phyloP scores from a whole-genome alignment of 23 tunicate genomes.

The Trididemnum nubilum region DNA sequence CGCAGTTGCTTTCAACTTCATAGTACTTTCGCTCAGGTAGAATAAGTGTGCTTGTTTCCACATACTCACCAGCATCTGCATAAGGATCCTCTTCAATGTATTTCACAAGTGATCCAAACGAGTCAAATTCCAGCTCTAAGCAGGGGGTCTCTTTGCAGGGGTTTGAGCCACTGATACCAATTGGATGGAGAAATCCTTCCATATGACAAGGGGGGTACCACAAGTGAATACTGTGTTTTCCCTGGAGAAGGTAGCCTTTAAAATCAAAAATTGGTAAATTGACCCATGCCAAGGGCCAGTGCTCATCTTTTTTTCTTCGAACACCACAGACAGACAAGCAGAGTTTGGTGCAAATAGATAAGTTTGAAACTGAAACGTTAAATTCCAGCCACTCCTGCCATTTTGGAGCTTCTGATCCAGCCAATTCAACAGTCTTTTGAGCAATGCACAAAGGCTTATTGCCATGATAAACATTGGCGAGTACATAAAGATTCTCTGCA shows the following conservation, averaged over 20 bases:
- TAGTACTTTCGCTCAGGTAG: no score
- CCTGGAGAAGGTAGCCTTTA: conserved; percentile 56
- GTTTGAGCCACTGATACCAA: conserved; percentile 78
- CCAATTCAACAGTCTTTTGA: conserved; percentile 63
- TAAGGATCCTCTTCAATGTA: conserved; percentile 27
- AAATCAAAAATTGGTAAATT: conserved; percentile 66
- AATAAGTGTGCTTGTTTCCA: neutral
- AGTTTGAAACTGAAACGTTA: conserved; percentile 44
- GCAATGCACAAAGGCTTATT: conserved; percentile 45
- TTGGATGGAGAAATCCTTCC: conserved; percentile 66
- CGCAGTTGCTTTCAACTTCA: neutral
- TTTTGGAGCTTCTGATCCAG: conserved; percentile 60
- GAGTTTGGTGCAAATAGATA: conserved; percentile 61
- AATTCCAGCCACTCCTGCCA: conserved; percentile 78
- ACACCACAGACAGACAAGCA: conserved; percentile 73
- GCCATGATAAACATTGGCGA: conserved; percentile 57
- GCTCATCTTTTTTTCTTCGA: conserved; percentile 63
- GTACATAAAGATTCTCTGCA: conserved; percentile 53
- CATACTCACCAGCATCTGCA: conserved; percentile 38
- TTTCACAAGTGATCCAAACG: conserved; percentile 38
- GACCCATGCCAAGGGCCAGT: conserved; percentile 78
- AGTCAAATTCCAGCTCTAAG: conserved; percentile 68
- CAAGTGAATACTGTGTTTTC: conserved; percentile 53
- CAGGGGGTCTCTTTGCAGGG: conserved; percentile 68
- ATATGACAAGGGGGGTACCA: conserved; percentile 76